Base-by-base conservation (phyloP, 2,888 invertebrate genomes). In the Orgyia antiqua region DNA sequence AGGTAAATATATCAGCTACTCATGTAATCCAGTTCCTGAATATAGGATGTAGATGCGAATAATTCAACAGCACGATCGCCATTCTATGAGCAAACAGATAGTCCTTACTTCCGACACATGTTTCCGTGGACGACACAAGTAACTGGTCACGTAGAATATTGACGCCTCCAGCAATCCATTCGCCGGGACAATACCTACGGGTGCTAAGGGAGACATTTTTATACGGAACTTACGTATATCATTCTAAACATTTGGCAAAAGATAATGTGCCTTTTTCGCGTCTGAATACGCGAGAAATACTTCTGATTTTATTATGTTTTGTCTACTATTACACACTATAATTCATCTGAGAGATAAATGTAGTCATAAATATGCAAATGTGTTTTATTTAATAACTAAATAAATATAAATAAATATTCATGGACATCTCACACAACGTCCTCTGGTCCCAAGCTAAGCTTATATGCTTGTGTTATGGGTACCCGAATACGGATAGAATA, bases 101-200 rank as follows among this genome's bases (percentile, higher is more conserved):
- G 80, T 74, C 74, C 68, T 77, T 68, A 76, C 82, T 77, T 82
- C 83, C 84, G 84, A 83, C 84, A 82, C 79, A 79, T 79, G 82
- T 82, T 79, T 82, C 82, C 78, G 71, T 59, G 68, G 72, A 66
- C 68, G 71, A 72, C 74, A 72, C 71, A 69, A 64, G 68, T 71
- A 68, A 66, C 74, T 73, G 78, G 83, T 83, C 84, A 86, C 83
- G 84, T 84, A 86, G 79, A 78, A 84, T 84, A 86, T 86, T 82
- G 84, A 86, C 82, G 82, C 82, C 79, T 74, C 70, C 44, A 71
- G 79, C 80, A 58, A 76, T 72, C 69, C 70, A 70, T 68, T 72
- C 68, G 54, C 60, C 40, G 65, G 64, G 72, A 75, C 75, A 74
- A 75, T 74, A 74, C 73, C 65, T 68, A 62, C 61, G 15, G 45